These are phyloP conservation scores for Monodelphis domestica DNA, from an alignment of 2,797 vertebrate genomes.

Conservation along the genomic window DNA sequence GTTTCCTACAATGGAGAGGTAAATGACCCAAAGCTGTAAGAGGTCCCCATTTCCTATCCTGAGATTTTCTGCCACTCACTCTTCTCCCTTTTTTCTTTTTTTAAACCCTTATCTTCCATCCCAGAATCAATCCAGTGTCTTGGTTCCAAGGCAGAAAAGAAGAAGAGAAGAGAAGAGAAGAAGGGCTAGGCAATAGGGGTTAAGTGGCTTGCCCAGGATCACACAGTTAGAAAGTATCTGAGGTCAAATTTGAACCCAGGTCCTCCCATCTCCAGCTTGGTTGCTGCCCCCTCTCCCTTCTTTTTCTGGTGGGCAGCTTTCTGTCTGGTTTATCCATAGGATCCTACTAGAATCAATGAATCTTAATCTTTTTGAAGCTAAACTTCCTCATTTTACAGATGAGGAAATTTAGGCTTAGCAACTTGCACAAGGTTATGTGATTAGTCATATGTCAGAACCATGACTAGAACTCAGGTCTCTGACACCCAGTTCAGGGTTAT, in stretches of 20 bases:
- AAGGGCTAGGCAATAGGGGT: too few relatives aligned
- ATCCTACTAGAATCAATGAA: not conserved
- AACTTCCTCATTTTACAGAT: not conserved
- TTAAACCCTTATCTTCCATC: too few relatives aligned
- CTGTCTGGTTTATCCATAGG: not conserved
- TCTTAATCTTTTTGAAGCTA: not conserved
- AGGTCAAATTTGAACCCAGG: too few relatives aligned
- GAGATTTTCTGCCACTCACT: not conserved
- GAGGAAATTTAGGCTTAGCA: not conserved
- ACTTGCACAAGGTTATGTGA: not conserved
- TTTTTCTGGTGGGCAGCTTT: not conserved
- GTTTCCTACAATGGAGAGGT: not conserved
- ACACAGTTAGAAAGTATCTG: too few relatives aligned
- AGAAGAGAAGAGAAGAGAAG: too few relatives aligned
- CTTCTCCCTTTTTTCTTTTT: too few relatives aligned
- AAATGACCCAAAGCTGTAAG: not conserved
- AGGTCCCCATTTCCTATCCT: constrained; percentile 24
- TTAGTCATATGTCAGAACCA: not conserved
- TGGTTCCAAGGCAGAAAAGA: too few relatives aligned
- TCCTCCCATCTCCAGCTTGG: too few relatives aligned
- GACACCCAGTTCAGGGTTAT: not conserved
- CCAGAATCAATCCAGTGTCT: too few relatives aligned
- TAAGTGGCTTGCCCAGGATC: too few relatives aligned
- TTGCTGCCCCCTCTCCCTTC: too few relatives aligned
- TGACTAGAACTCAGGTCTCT: not conserved